Evolutionary conservation across 2,113 vertebrate species (phyloP).

Genomic region (Microtus montanus): DNA sequence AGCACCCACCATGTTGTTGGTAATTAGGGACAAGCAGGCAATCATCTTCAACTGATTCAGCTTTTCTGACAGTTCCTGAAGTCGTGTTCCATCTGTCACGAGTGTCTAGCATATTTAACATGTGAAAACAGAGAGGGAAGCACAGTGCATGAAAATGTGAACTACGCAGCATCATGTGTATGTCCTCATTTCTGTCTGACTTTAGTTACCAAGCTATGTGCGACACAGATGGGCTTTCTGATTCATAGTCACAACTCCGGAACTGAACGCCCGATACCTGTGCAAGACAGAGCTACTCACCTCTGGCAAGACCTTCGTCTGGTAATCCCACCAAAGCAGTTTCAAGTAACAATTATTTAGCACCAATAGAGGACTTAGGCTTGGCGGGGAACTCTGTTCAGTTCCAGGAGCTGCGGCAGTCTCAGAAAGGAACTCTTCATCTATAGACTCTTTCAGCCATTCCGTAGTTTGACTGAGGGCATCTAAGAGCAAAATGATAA

Average conservation of each 20-base stretch:
- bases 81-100: constrained; percentile 91
- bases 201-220: neutral
- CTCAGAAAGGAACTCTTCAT: constrained; percentile 87
- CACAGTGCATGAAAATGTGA: constrained; percentile 48
- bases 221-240: neutral
- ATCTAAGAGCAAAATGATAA: constrained; percentile 80
- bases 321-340: constrained; percentile 91
- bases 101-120: constrained; percentile 87
- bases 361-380: constrained; percentile 90
- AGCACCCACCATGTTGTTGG: constrained; percentile 90
- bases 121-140: constrained; percentile 61
- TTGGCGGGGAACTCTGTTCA: constrained; percentile 78
- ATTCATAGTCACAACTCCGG: neutral
- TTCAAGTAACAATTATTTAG: constrained; percentile 91
- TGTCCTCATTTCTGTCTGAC: constrained; percentile 8
- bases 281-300: constrained; percentile 78
- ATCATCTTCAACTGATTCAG: constrained; percentile 89
- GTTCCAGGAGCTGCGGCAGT: constrained; percentile 78
- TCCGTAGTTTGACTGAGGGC: constrained; percentile 91
- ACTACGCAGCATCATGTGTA: constrained; percentile 12
- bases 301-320: constrained; percentile 90
- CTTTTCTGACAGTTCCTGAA: constrained; percentile 90
- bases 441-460: constrained; percentile 92
- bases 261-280: neutral
- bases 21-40: constrained; percentile 92